Base-by-base conservation (phyloP, 2,113 vertebrate species). In the Grus americana region DNA sequence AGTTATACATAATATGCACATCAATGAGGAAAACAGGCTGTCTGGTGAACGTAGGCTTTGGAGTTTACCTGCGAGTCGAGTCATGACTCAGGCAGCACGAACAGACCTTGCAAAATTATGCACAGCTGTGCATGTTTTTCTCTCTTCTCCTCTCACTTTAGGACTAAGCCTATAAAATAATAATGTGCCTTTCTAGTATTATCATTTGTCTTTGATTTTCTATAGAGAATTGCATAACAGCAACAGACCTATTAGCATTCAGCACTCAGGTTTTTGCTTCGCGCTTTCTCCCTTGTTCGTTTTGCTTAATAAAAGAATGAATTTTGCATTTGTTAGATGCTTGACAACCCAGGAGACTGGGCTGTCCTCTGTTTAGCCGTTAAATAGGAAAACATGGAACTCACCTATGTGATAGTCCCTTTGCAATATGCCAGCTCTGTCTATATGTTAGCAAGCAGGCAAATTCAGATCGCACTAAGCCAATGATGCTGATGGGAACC, bases 181-280 rank as follows among this genome's bases (percentile, higher is more conserved):
- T 76, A 95, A 83, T 78, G 72, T 74, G 75, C 63, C 47, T 92
- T 95, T 90, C 63, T 72, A 84, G 82, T 67, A 92, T 74, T 92
- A 95, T 86, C 18, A 88, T 88, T 92, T 96, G 47, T 74, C 95
- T 94, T 86, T 93, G 72, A 90, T 97, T 94, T 97, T 94, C 86
- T 71, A 65, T 84, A 67, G 74, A 87, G 86, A 94, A 90, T 72
- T 93, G 52, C 52, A 26, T 91, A 95, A 89, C 70, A 75, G 76
- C 68, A 86, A 50, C 30, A 75, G 72, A 27, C 36, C 52, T 44
- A 81, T 94, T 93, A 94, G 49, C 57, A 94, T 96, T 96, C 91
- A 92, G 65, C 34, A 44, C 44, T 84, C 68, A 29, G 12, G 15
- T 95, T 73, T 93, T 88, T 78, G 47, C 79, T 93, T 86, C 81